Evolutionary conservation across 2,888 invertebrate species (phyloP).

Genomic region (Plagiodera versicolora): DNA sequence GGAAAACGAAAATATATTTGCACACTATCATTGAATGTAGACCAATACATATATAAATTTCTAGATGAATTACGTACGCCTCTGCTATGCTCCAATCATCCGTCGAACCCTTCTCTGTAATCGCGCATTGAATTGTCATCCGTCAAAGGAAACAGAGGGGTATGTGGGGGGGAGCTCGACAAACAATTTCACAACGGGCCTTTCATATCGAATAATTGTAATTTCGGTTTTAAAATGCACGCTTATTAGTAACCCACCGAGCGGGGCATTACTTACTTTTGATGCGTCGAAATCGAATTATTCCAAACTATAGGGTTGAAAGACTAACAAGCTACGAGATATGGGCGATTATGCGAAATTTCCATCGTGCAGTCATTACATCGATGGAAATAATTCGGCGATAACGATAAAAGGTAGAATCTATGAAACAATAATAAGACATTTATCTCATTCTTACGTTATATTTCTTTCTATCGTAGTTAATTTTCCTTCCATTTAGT

Average conservation of each 20-base stretch:
- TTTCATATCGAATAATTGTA: slow-evolving; percentile 43
- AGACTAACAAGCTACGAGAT: not conserved
- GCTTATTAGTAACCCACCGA: slow-evolving; percentile 6
- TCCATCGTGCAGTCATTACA: slow-evolving; percentile 13
- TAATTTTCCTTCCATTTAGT: too few relatives aligned
- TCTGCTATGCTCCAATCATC: slow-evolving; percentile 15
- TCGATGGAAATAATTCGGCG: not conserved
- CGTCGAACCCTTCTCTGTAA: slow-evolving; percentile 47
- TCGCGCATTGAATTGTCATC: slow-evolving; percentile 52
- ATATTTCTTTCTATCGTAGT: too few relatives aligned
- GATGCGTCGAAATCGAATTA: slow-evolving; percentile 1
- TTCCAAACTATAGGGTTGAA: not conserved
- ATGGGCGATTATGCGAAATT: too few relatives aligned
- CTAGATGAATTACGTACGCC: slow-evolving; percentile 39
- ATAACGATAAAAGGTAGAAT: not conserved
- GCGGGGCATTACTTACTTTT: slow-evolving; percentile 12
- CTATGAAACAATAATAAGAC: too few relatives aligned
- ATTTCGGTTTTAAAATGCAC: slow-evolving; percentile 35
- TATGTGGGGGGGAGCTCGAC: slow-evolving; percentile 43
- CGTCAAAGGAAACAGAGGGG: slow-evolving; percentile 45
- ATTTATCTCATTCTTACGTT: too few relatives aligned
- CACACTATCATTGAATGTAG: too few relatives aligned
- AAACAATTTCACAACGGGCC: slow-evolving; percentile 49
- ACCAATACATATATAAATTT: too few relatives aligned
- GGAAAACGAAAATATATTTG: too few relatives aligned